Base-by-base conservation (phyloP, 2,888 invertebrate species). In the Villa cingulata region DNA sequence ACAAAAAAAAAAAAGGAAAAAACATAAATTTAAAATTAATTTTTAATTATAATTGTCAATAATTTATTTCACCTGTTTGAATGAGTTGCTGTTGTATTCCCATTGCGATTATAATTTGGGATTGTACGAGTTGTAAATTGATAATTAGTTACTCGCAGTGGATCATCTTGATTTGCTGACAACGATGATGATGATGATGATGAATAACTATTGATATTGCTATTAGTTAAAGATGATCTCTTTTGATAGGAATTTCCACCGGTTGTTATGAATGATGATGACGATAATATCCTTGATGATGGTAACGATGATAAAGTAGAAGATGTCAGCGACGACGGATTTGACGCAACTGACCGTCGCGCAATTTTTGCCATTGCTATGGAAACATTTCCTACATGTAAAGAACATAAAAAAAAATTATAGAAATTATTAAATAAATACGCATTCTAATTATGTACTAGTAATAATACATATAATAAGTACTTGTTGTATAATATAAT, bases 341-440 rank as follows among this genome's bases (percentile, higher is more conserved):
- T 56, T 53, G 57, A 62, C 56, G 60, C 62, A 59, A 60, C 56
- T 53, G 60, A 59, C 60, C 68, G 69, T 65, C 68, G 68, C 59
- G 68, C 63, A 63, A 68, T 60, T 67, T 65, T 70, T 57, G 70
- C 69, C 69, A 70, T 70, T 59, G 68, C 66, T 68, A 70, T 57
- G 63, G 59, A 59, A 60, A 64, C 69, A 70, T 70, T 58, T 64
- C 66, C 68, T 68, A 55, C 1, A 62, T 64, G 29, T 15, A 32
- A 42, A 41, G 41, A 50, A 32, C 12, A 32, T 12, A 23, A 32
- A 32, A 12, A 32, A 32, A 12, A 27, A 27, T 27, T 27, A 27
- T 9, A 27, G 27, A 27, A 27, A 27, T n/a, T n/a, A n/a, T n/a
- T n/a, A n/a, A n/a, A n/a, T n/a, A n/a, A n/a, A n/a, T n/a, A n/a